Conservation (phyloP, 2,797 vertebrate species). For the Acanthurus lineatus region DNA sequence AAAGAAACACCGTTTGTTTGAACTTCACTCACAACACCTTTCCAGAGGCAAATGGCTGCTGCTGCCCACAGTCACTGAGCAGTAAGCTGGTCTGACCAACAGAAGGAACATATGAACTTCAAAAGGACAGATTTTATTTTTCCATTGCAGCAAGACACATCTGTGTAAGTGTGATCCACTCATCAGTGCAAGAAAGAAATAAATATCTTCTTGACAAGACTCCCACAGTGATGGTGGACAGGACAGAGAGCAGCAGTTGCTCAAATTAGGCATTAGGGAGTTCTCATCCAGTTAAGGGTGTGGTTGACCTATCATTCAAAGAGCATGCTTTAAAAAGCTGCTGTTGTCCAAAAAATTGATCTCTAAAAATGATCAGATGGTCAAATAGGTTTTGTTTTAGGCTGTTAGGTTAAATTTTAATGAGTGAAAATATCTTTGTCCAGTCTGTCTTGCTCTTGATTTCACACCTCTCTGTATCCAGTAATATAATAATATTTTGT, state of each 20-base stretch:
- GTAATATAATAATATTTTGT: too few relatives aligned
- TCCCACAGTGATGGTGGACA: slow-evolving; percentile 32
- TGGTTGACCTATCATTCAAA: slow-evolving; percentile 66
- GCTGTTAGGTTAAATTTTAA: background rate
- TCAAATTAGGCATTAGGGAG: slow-evolving; percentile 67
- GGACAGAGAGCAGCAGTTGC: slow-evolving; percentile 25
- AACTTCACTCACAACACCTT: background rate
- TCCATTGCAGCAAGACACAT: background rate
- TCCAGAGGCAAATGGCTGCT: background rate
- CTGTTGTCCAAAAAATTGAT: slow-evolving; percentile 1
- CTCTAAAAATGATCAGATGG: background rate
- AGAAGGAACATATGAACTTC: slow-evolving; percentile 10
- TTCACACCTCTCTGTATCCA: background rate
- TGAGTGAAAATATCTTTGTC: background rate
- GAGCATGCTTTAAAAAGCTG: slow-evolving; percentile 29
- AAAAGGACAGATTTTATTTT: background rate
- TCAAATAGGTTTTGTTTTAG: background rate
- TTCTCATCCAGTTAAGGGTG: slow-evolving; percentile 63
- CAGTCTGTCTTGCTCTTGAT: background rate
- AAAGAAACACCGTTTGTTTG: slow-evolving; percentile 1
- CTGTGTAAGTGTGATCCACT: slow-evolving; percentile 22
- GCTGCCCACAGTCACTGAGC: background rate
- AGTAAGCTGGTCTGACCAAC: slow-evolving; percentile 1
- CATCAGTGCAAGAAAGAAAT: slow-evolving; percentile 31
- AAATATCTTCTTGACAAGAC: slow-evolving; percentile 44